A percentile compares a stretch with the other conserved stretches of the same genome.
phyloP scores from a whole-genome alignment of 1,140 invertebrate species.

The Magallana ariakensis region DNA sequence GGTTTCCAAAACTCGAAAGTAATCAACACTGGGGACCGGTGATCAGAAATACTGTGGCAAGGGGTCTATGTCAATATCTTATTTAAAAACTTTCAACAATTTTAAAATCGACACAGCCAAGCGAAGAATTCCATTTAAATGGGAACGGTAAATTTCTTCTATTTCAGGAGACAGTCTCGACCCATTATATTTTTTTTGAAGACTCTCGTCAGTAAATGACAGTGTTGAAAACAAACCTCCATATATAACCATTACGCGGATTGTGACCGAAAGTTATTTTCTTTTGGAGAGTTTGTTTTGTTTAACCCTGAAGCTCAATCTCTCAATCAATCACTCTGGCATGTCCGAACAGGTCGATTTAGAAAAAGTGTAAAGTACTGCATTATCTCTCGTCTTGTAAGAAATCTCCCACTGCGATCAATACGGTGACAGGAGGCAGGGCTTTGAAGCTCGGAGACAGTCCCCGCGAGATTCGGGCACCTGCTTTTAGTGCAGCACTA shows the following conservation, averaged over 20 bases:
- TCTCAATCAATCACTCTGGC: not conserved
- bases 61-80: conserved; percentile 26
- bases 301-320: conserved; percentile 36
- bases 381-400: conserved; percentile 10
- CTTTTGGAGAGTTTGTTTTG: conserved; percentile 39
- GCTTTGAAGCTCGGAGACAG: conserved; percentile 2
- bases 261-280: conserved; percentile 29
- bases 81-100: conserved; percentile 39
- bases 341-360: not conserved
- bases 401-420: conserved; percentile 2
- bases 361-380: conserved; percentile 26
- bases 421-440: not conserved
- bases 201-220: not conserved
- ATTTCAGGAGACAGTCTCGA: not conserved
- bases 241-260: not conserved
- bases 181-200: not conserved
- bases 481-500: not conserved
- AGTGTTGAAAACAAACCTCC: not conserved
- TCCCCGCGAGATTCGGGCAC: not conserved
- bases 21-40: not conserved
- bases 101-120: conserved; percentile 34
- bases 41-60: not conserved
- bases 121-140: conserved; percentile 37
- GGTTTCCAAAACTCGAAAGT: conserved; percentile 2
- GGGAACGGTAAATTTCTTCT: not conserved